Conservation (phyloP, 2,888 invertebrate species). For the Aporophyla lueneburgensis region DNA sequence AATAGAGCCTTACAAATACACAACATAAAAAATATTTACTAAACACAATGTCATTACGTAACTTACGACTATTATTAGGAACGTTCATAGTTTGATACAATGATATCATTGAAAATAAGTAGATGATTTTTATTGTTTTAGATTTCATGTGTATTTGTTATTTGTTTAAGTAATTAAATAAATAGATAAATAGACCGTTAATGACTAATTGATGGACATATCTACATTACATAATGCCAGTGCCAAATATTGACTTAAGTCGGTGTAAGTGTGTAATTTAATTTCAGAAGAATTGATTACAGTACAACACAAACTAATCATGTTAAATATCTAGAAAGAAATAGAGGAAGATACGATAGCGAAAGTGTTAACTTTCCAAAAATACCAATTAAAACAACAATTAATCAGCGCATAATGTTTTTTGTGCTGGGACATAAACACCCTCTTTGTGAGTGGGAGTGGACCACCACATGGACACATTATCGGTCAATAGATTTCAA, state of each 20-base stretch:
- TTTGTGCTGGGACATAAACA: background rate
- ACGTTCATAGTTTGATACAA: background rate
- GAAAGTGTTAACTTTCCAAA: background rate
- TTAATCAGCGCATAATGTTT: background rate
- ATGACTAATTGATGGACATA: too few species aligned
- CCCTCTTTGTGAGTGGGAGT: background rate
- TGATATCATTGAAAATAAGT: background rate
- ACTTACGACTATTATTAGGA: background rate
- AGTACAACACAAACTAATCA: background rate
- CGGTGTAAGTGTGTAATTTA: too few species aligned
- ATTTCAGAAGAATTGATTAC: background rate
- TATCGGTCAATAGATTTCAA: background rate
- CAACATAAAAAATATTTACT: conserved; percentile 8
- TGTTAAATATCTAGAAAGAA: background rate
- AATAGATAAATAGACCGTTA: too few species aligned
- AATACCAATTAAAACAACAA: too few species aligned
- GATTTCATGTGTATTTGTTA: background rate
- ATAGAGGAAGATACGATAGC: background rate
- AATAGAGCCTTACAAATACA: background rate
- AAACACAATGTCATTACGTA: background rate
- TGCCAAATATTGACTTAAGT: too few species aligned
- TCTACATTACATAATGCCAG: too few species aligned
- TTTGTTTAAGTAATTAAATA: background rate
- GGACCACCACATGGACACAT: background rate
- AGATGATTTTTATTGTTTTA: too few species aligned